Percentiles rank a stretch among this genome's conserved stretches.
These are phyloP conservation scores for Pseudorhombus dupliciocellatus DNA, from an alignment of 2,113 vertebrate species.

Conservation along the genomic window DNA sequence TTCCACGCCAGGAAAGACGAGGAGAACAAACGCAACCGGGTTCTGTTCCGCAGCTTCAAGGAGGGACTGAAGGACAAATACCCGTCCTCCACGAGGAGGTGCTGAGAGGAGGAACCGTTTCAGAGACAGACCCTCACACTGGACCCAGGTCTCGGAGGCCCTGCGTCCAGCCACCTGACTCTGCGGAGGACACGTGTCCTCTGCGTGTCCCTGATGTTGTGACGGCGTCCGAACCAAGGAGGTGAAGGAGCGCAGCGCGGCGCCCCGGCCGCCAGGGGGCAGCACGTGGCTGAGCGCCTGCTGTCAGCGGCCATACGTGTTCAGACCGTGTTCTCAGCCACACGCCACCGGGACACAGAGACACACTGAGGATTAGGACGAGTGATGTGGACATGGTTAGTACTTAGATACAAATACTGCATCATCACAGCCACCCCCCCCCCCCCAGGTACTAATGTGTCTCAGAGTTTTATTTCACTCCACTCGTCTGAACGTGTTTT, in stretches of 20 bases:
- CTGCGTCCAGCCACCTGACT: too few species aligned
- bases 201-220: too few species aligned
- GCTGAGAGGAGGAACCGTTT: constrained; percentile 81
- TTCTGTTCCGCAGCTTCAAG: constrained; percentile 91
- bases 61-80: constrained; percentile 90
- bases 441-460: too few species aligned
- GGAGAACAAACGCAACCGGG: constrained; percentile 89
- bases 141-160: too few species aligned
- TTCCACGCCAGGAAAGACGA: constrained; percentile 90
- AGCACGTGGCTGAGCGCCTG: background rate
- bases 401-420: constrained; percentile 1
- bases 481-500: too few species aligned
- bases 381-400: constrained; percentile 36
- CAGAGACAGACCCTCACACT: too few species aligned
- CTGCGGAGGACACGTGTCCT: too few species aligned
- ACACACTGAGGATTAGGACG: constrained; percentile 10
- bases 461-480: too few species aligned
- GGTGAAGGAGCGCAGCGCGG: too few species aligned
- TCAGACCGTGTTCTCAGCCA: too few species aligned
- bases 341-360: background rate
- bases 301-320: background rate
- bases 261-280: constrained; percentile 71
- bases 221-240: too few species aligned
- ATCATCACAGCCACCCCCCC: too few species aligned
- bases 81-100: constrained; percentile 83